A percentile compares a stretch with the other conserved stretches of the same genome.
Evolutionary conservation across 2,113 vertebrate genomes (phyloP).

Genomic region (Chelonoidis abingdonii): DNA sequence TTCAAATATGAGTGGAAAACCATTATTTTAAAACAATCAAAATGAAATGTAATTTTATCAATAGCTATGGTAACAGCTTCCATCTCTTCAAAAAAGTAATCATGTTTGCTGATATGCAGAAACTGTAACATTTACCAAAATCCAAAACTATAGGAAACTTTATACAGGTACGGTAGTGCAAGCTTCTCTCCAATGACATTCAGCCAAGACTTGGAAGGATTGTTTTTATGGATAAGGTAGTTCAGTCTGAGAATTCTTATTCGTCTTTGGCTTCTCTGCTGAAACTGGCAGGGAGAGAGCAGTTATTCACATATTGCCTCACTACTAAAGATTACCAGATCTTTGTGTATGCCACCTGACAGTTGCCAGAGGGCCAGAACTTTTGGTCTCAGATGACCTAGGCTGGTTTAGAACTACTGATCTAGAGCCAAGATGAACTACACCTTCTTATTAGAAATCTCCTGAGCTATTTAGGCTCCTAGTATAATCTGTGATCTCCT

Average conservation of each 20-base stretch:
- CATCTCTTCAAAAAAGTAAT: not conserved
- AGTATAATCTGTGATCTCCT: constrained; percentile 2
- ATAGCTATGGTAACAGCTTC: not conserved
- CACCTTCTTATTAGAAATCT: not conserved
- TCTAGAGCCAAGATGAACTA: not conserved
- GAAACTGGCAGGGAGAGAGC: not conserved
- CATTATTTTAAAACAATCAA: not conserved
- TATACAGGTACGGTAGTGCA: not conserved
- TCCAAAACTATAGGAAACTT: not conserved
- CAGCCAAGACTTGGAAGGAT: not conserved
- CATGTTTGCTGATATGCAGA: accelerated
- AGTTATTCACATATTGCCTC: not conserved
- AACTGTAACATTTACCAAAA: not conserved
- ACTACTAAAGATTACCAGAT: not conserved
- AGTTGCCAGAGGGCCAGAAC: not conserved
- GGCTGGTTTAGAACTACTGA: not conserved
- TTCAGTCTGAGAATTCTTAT: not conserved
- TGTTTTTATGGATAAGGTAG: not conserved
- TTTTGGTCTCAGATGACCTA: not conserved
- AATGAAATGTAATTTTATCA: not conserved
- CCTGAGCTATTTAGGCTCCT: not conserved
- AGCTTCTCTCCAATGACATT: not conserved
- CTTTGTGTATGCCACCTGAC: not conserved
- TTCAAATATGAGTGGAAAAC: not conserved
- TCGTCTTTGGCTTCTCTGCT: not conserved